Evolutionary conservation across 64 coral and sea anemone genomes (phyloP), one percentile per base, ranked within the genome.

Genomic region (Porites lutea): DNA sequence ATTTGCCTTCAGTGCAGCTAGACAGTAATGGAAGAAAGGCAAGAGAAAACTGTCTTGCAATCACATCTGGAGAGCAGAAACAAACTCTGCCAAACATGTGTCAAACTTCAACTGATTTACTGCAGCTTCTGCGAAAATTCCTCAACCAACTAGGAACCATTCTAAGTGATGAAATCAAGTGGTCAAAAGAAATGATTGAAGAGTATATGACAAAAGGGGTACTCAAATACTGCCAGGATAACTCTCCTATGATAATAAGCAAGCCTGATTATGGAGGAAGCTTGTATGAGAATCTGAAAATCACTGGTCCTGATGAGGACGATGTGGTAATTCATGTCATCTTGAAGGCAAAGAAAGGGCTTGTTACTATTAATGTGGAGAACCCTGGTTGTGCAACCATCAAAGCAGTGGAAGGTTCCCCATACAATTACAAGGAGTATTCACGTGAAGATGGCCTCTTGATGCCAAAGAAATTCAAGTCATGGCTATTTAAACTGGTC

Each of bases 211-310:
- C 53, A 19, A 55, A 92, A 18, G 46, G 72, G 2, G 20, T 86
- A 22, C 90, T 92, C 7, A 85, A 92, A 81, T 48, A 44, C 18
- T 92, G 90, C 72, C 27, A 65, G 70, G 80, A 92, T 5, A 63
- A 75, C 4, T 50, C 90, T 74, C 47, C 82, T 27, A 48, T n/a
- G n/a, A n/a, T 83, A 1, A 75, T 92, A 9, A 92, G 90, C 59
- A 92, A 66, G 3, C 85, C 85, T 86, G 90, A 92, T 10, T 83
- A 65, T 48, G 54, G 78, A 51, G 90, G 90, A 13, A 92, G 82
- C 75, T 60, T 92, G 37, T 92, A 75, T 65, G 90, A 92, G 48
- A 92, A 63, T 64, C 19, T 92, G 18, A 85, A 82, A 10, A 76
- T 37, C 8, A 43, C 50, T 15, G 70, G 48, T 8, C 18, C 21